Percentiles rank a stretch among this genome's conserved stretches.
These are phyloP conservation scores for Fregetta grallaria DNA, from an alignment of 2,113 vertebrate genomes.

Conservation along the genomic window DNA sequence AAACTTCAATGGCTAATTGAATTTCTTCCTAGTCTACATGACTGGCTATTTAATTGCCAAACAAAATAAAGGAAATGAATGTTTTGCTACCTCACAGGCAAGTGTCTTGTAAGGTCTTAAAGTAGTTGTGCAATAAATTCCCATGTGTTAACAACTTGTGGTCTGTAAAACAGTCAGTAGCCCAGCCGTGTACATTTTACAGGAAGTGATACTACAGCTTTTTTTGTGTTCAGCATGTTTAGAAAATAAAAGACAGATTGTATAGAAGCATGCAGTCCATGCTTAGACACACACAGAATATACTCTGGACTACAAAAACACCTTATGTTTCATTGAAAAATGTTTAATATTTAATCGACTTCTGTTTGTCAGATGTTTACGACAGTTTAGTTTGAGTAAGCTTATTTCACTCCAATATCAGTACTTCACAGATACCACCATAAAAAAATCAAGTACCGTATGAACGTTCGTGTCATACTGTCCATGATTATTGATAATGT, in stretches of 20 bases:
- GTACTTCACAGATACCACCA: not conserved
- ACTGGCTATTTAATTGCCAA: not conserved
- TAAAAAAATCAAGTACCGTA: not conserved
- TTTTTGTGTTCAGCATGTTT: slow-evolving; percentile 19
- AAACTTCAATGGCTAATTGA: not conserved
- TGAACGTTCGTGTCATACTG: not conserved
- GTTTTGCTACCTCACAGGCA: not conserved
- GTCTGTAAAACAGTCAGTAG: slow-evolving; percentile 7
- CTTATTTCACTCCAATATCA: not conserved
- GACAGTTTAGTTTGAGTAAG: not conserved
- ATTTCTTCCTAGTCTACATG: not conserved
- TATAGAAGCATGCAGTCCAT: not conserved
- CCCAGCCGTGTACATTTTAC: slow-evolving; percentile 9
- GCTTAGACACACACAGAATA: not conserved
- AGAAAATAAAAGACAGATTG: slow-evolving; percentile 32
- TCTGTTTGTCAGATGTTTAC: not conserved
- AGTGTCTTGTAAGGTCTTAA: slow-evolving; percentile 14
- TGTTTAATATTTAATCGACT: not conserved
- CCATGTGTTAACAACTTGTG: slow-evolving; percentile 41
- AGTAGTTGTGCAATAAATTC: slow-evolving; percentile 30
- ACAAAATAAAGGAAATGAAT: slow-evolving; percentile 17
- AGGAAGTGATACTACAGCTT: slow-evolving; percentile 38
- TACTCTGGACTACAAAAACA: not conserved
- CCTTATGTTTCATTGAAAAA: not conserved
- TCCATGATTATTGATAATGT: not conserved